Evolutionary conservation across 2,113 vertebrate species (phyloP), one percentile per base, ranked within the genome.

Genomic region (Apistogramma diplotaenia): DNA sequence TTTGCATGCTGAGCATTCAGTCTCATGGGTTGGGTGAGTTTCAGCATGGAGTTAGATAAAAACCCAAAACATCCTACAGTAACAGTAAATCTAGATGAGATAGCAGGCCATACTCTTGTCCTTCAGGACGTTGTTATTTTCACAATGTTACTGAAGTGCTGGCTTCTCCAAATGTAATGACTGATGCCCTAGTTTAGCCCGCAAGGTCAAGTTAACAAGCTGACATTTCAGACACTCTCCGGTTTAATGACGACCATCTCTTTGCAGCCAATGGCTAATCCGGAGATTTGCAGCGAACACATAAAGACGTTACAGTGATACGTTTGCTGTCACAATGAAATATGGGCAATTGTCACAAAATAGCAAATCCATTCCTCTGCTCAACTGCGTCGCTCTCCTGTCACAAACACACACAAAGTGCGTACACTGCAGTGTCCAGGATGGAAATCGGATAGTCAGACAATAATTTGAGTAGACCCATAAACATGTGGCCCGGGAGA

Each of bases 401-500:
- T 65, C 67, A 51, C 51, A 35, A 10, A 81, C 12, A 74, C 43
- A 49, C 40, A 70, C 21, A 62, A 53, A 56, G n/a, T 35, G 27
- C 71, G 46, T 15, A 25, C 59, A 43, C 40, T 46, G 40, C 83
- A 51, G 51, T 46, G 65, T 21, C 11, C 53, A 8, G 74, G 77
- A 90, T 84, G 49, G 43, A 81, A 83, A 88, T 75, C 61, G 3
- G 54, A 81, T 49, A 82, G 83, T 74, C 58, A 78, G 67, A 70
- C 87, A 85, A 84, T 90, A 53, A 73, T 83, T 79, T 73, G 59
- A 84, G 49, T 73, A 74, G 83, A 83, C 79, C 76, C 80, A 75
- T 92, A 85, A 92, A 91, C 85, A 91, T 85, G 84, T 80, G 88
- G 73, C 76, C 88, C 61, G 76, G 61, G 89, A 91, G 74, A 92